These are phyloP conservation scores for Nesogale talazaci DNA, from an alignment of 2,113 vertebrate genomes.

Conservation along the genomic window DNA sequence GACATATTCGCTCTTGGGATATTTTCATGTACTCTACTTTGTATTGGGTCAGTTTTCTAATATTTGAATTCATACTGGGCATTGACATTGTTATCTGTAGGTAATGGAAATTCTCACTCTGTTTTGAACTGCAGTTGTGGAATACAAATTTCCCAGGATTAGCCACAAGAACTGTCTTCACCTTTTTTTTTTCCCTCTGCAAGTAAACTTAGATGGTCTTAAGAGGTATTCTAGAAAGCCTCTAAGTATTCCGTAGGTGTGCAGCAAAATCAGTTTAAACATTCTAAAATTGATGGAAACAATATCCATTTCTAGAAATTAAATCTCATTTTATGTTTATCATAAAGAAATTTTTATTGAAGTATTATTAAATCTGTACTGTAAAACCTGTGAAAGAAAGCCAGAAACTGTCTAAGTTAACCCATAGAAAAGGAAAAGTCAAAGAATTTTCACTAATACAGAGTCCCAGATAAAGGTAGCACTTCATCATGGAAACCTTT, in stretches of 20 bases:
- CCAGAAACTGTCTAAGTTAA: background rate
- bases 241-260: background rate
- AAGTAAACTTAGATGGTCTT: background rate
- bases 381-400: background rate
- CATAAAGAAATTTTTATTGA: background rate
- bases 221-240: background rate
- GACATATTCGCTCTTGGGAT: background rate
- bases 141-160: conserved; percentile 25
- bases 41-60: conserved; percentile 35
- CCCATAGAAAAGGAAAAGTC: background rate
- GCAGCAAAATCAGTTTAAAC: background rate
- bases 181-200: background rate
- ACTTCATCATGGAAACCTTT: background rate
- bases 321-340: background rate
- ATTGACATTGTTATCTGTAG: conserved; percentile 55
- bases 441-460: background rate
- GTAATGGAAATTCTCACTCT: conserved; percentile 55
- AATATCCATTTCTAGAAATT: background rate
- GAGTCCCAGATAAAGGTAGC: background rate
- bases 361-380: background rate
- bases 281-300: background rate
- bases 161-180: background rate
- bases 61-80: conserved; percentile 42
- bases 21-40: conserved; percentile 56
- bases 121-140: background rate